Conservation (phyloP, 30 jellyfish, hydroid and myxozoan genomes). For the Aurelia aurita complex sp. Pacific region DNA sequence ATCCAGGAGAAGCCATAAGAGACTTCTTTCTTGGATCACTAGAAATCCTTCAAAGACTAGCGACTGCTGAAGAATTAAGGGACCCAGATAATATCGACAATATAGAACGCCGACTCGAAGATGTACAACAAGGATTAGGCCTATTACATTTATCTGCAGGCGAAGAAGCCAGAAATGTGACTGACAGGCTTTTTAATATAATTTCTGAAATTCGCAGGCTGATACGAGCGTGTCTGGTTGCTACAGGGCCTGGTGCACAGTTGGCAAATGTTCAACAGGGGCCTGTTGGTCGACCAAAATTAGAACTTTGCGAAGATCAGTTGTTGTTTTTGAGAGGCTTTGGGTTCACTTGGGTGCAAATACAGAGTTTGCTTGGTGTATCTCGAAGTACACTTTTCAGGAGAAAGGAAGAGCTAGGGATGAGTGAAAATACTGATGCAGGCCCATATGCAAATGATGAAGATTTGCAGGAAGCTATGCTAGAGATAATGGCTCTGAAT, state of each 20-base stretch:
- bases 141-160: conserved; percentile 8
- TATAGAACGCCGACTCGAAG: conserved; percentile 5
- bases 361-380: conserved; percentile 4
- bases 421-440: too few species aligned
- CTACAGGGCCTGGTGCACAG: background rate
- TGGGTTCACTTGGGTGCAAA: background rate
- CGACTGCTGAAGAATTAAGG: background rate
- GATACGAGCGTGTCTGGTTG: background rate
- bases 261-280: background rate
- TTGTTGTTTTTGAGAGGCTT: background rate
- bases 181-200: background rate
- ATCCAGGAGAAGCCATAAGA: conserved; percentile 11
- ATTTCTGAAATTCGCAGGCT: conserved; percentile 3
- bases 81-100: conserved; percentile 2
- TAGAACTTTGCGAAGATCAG: conserved; percentile 5
- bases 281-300: conserved; percentile 21
- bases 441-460: background rate
- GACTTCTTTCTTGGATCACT: conserved; percentile 6
- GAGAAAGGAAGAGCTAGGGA: background rate
- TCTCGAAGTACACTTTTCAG: conserved; percentile 7
- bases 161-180: background rate
- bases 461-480: background rate
- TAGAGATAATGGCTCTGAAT: background rate
- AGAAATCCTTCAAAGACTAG: background rate
- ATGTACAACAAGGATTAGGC: conserved; percentile 1